Base-by-base conservation (phyloP, 64 coral and sea anemone species). In the Actinia equina region DNA sequence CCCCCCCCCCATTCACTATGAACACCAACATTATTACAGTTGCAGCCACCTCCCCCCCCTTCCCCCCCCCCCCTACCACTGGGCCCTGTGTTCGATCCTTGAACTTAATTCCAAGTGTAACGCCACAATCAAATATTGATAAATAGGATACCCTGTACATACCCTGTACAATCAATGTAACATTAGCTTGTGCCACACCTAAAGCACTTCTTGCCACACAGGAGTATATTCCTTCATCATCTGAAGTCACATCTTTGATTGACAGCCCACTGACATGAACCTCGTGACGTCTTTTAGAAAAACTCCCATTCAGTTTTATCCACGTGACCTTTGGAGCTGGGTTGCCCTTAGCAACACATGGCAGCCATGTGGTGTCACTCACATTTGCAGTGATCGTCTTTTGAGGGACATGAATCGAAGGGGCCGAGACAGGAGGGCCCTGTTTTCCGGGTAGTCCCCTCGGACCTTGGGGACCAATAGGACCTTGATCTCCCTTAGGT, bases 291-390 rank as follows among this genome's bases (percentile, higher is more conserved):
- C 26, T 49, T 44, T 3, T 71, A 42, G 86, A 41, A 60, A 65
- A 55, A 71, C 60, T 51, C 6, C 51, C 65, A 20, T 87, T 92
- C 16, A 67, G 17, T 43, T 92, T 92, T 27, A 4, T 12, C 86
- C 91, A 92, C 64, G 78, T 92, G 79, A 88, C 12, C n/a, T 83
- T 52, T 11, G 86, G 91, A 43, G 63, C 59, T 20, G 91, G 91
- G 19, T 88, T 78, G 3, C 91, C 91, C 80, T 87, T 76, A 6
- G 54, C 86, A 71, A 86, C 45, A 43, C 91, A 93, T 85, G 59
- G 37, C 5, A 92, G 80, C 59, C 82, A 59, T 9, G 86, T 85
- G 18, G 79, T 83, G 1, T 70, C 51, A 82, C 62, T 92, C 46
- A 88, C 78, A 45, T 88, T 84, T 22, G 84, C 79, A 44, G 37